Base-by-base conservation (phyloP, 1,140 invertebrate genomes). In the Cydia strobilella region DNA sequence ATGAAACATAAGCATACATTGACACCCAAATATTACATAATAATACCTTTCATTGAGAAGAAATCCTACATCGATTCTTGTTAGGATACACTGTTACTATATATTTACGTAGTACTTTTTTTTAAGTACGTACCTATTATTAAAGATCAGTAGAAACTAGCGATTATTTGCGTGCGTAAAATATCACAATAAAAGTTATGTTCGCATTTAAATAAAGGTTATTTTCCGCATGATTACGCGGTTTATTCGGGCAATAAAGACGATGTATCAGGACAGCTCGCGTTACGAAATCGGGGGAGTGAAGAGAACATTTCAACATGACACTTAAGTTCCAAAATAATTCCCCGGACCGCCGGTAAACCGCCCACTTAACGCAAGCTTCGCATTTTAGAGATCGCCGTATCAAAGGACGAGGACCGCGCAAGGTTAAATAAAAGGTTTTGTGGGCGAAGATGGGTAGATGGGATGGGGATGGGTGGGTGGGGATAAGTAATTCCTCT, bases 321-420 rank as follows among this genome's bases (percentile, higher is more conserved):
- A 77, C 83, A 84, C 77, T 90, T 87, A 89, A 91, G 78, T 83
- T 79, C 84, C 80, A 86, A 90, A 90, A 90, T 89, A 85, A 90
- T 88, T 82, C 79, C 80, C 74, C 74, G n/a, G 73, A 48, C 69
- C 72, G 80, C 79, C 82, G 82, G 80, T 91, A 90, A 91, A 90
- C 77, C 79, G 63, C 74, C 73, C 72, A 83, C 79, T 91, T 91
- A 88, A 91, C 80, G 80, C 69, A 66, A 80, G 80, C 82, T 82
- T 86, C 83, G 81, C 80, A 69, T 69, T 69, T 69, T 69, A 35
- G 65, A 69, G 65, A 69, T 69, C 65, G 65, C 27, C 13, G 65
- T 69, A 69, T 42, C 65, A 69, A 69, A 69, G 65, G 65, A 69
- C 65, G 31, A 69, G 65, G 31, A 69, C 65, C 65, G 65, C 65